Percentiles rank a stretch among this genome's conserved stretches.
phyloP scores from a whole-genome alignment of 2,888 invertebrate species.

The Heliothis peltigera region DNA sequence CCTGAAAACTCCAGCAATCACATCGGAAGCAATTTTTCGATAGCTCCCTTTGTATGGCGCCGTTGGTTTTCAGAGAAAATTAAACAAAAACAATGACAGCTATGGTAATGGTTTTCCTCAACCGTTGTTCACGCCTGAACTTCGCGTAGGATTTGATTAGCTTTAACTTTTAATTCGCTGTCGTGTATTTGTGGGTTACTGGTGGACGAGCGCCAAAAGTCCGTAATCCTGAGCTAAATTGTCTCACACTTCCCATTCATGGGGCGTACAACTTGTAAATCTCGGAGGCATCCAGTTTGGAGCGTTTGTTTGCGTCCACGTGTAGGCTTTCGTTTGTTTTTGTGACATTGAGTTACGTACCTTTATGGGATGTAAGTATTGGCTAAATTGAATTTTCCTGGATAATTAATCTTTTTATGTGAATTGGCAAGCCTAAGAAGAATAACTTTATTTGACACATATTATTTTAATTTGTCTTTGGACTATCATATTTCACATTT shows the following conservation, averaged over 20 bases:
- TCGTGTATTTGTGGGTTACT: constrained; percentile 7
- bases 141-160: constrained; percentile 29
- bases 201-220: constrained; percentile 1
- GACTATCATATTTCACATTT: too few relatives aligned
- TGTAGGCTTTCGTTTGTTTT: constrained; percentile 14
- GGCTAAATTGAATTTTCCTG: constrained; percentile 15
- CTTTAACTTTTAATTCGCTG: constrained; percentile 44
- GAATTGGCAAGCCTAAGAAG: too few relatives aligned
- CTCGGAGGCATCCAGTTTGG: constrained; percentile 13
- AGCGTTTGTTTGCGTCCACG: constrained; percentile 11
- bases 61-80: constrained; percentile 40
- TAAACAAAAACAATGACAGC: constrained; percentile 41
- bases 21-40: constrained; percentile 48
- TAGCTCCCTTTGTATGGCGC: constrained; percentile 7
- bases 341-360: constrained; percentile 9
- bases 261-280: constrained; percentile 24
- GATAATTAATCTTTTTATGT: not conserved
- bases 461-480: too few relatives aligned
- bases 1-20: constrained; percentile 33
- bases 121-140: constrained; percentile 11
- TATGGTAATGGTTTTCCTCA: constrained; percentile 5
- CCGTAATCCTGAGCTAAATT: constrained; percentile 28
- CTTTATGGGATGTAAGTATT: too few relatives aligned
- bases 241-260: constrained; percentile 26
- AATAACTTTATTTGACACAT: too few relatives aligned